Evolutionary conservation across 1,140 invertebrate species (phyloP), one percentile per base, ranked within the genome.

Genomic region (Rhagoletis pomonella): DNA sequence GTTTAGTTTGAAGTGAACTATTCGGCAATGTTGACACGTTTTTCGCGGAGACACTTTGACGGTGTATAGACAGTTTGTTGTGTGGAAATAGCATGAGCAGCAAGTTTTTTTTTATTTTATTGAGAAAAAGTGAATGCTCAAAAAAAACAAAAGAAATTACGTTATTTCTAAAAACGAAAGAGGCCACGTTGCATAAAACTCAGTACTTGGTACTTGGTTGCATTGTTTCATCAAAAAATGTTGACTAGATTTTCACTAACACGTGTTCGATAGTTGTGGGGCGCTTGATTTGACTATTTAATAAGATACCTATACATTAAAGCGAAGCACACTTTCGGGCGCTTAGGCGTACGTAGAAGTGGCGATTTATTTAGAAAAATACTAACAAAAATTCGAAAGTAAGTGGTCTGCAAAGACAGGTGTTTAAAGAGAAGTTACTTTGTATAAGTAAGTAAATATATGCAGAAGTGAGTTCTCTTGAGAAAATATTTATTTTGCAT

Each of bases 1-100:
- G 89, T 90, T 92, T 88, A 92, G 91, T 92, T 90, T 91, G 91
- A 92, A 92, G 91, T 92, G 90, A 91, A 92, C 91, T 89, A 89
- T 91, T 89, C 89, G 90, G 90, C 89, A 89, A 89, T 89, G 89
- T 90, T 90, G 91, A 91, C 91, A 91, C 90, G 91, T 90, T 85
- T 88, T 89, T 88, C 91, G 90, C 91, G 91, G 90, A 89, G 87
- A 77, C 89, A 88, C 64, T 88, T 86, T 65, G 47, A 62, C 81
- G 60, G 86, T 86, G 81, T 73, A 73, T 73, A 65, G 17, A 59
- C 50, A 84, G 59, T 84, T 19, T 87, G 77, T 62, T 65, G 9
- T 62, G 69, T 62, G 59, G 42, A 86, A 73, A 29, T 17, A 85
- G 84, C n/a, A 84, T 47, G 58, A 85, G 59, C 55, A 60, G 84